These are phyloP conservation scores for Aythya baeri DNA, from an alignment of 2,113 vertebrate species.

Conservation along the genomic window DNA sequence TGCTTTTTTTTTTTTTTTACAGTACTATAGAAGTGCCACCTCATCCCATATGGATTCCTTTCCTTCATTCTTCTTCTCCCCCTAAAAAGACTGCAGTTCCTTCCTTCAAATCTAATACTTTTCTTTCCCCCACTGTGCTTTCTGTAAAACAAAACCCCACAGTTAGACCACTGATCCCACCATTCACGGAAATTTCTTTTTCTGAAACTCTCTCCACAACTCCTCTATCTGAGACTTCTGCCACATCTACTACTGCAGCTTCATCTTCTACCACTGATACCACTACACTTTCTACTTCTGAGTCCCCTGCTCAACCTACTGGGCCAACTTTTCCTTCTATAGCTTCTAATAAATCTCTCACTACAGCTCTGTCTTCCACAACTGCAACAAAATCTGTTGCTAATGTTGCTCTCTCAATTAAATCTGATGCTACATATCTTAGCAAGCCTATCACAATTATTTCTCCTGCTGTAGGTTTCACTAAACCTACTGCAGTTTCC, in stretches of 20 bases:
- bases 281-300: background rate
- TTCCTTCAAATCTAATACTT: background rate
- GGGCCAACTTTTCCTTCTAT: background rate
- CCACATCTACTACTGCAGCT: background rate
- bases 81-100: background rate
- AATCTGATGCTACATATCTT: background rate
- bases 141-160: background rate
- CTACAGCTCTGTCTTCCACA: background rate
- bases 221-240: background rate
- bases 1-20: background rate
- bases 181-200: background rate
- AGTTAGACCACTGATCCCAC: background rate
- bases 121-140: background rate
- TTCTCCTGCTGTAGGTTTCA: slow-evolving; percentile 40
- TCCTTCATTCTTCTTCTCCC: background rate
- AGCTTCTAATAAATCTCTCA: background rate
- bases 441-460: slow-evolving; percentile 4
- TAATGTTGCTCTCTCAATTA: background rate
- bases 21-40: slow-evolving; percentile 48
- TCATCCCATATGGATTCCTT: slow-evolving; percentile 51
- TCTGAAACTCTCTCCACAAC: background rate
- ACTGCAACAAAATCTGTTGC: background rate
- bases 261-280: background rate
- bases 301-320: background rate
- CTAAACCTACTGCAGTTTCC: slow-evolving; percentile 27